A percentile compares a stretch with the other conserved stretches of the same genome.
phyloP scores from a whole-genome alignment of 2,888 invertebrate genomes.

The Cephus spinipes region DNA sequence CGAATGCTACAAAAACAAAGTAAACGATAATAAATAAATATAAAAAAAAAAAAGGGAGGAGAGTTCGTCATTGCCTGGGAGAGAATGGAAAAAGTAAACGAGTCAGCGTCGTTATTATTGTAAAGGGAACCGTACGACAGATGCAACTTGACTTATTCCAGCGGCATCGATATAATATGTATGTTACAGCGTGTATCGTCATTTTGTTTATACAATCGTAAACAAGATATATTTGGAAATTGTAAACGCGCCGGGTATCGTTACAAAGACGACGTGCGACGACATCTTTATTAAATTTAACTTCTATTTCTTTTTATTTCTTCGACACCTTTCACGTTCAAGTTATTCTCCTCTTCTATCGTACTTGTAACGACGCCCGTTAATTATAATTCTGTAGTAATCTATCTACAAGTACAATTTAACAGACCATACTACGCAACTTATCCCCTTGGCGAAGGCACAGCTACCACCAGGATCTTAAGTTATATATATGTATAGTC shows the following conservation, averaged over 20 bases:
- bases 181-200: not conserved
- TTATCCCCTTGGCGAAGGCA: not conserved
- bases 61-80: not conserved
- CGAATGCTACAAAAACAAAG: conserved; percentile 31
- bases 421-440: not conserved
- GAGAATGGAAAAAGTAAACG: not conserved
- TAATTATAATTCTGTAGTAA: not conserved
- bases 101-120: not conserved
- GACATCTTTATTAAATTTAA: not conserved
- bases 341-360: not conserved
- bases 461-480: not conserved
- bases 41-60: conserved; percentile 21
- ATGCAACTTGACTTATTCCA: not conserved
- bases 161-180: not conserved
- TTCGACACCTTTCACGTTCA: not conserved
- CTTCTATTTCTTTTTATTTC: not conserved
- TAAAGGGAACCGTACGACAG: not conserved
- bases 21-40: conserved; percentile 26
- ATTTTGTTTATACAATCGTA: not conserved
- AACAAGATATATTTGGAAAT: not conserved
- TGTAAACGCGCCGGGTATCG: not conserved
- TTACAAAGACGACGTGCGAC: not conserved
- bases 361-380: not conserved
- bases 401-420: not conserved
- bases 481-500: not conserved